A percentile compares a stretch with the other conserved stretches of the same genome.
Conservation (phyloP, 2,888 invertebrate species). For the Perizoma affinitatum region DNA sequence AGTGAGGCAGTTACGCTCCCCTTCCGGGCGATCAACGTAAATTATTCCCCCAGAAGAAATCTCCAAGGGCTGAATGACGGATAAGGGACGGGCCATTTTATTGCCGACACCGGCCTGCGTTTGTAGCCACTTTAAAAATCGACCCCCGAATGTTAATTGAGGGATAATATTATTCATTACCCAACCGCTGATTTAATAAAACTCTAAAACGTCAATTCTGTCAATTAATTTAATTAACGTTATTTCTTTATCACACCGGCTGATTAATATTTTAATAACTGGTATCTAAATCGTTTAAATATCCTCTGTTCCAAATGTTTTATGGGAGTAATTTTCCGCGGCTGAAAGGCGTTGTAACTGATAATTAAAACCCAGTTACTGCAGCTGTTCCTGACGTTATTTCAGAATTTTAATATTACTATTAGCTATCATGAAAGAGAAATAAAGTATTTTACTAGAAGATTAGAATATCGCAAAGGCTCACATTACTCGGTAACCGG, state of each 20-base stretch:
- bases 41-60: constrained; percentile 83
- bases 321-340: constrained; percentile 74
- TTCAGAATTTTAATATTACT: constrained; percentile 69
- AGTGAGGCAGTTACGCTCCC: constrained; percentile 82
- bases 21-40: constrained; percentile 82
- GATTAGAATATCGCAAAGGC: constrained; percentile 44
- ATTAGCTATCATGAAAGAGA: constrained; percentile 59
- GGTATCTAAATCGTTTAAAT: constrained; percentile 68
- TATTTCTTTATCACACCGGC: constrained; percentile 20
- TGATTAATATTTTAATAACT: constrained; percentile 60
- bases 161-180: constrained; percentile 79
- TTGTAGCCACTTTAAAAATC: constrained; percentile 75
- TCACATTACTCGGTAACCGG: constrained; percentile 21
- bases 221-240: constrained; percentile 28
- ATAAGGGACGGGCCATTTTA: constrained; percentile 81
- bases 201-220: constrained; percentile 41
- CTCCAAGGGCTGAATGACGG: constrained; percentile 82
- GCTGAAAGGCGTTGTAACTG: constrained; percentile 77
- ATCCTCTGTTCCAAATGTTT: constrained; percentile 71
- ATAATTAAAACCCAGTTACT: constrained; percentile 79
- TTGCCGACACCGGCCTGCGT: constrained; percentile 74
- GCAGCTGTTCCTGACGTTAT: constrained; percentile 77
- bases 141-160: constrained; percentile 77
- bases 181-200: constrained; percentile 68
- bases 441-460: constrained; percentile 58